These are phyloP conservation scores for Mechanitis mazaeus DNA, from an alignment of 2,888 invertebrate species.

Conservation along the genomic window DNA sequence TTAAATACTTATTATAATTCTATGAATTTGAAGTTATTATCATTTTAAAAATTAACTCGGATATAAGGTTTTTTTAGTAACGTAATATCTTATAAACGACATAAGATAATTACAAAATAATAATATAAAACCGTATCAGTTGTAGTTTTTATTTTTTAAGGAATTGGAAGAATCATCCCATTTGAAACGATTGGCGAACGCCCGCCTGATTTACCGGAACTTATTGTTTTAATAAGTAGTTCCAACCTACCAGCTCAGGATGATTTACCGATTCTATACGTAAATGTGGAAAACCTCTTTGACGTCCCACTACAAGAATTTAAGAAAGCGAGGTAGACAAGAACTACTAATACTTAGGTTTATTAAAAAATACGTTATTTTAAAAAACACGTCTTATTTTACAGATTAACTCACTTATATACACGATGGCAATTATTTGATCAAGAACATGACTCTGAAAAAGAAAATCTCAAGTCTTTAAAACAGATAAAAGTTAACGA, in stretches of 20 bases:
- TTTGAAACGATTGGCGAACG: conserved; percentile 46
- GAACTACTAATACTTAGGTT: no score
- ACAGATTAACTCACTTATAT: conserved; percentile 52
- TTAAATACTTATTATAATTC: no score
- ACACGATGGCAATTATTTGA: conserved; percentile 49
- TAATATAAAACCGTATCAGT: no score
- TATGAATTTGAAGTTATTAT: no score
- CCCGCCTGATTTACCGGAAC: conserved; percentile 47
- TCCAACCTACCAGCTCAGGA: conserved; percentile 57
- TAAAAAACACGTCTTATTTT: conserved; percentile 13
- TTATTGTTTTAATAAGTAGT: conserved; percentile 53
- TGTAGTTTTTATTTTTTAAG: conserved; percentile 31
- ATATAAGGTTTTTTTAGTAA: no score
- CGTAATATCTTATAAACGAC: no score
- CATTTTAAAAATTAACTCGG: no score
- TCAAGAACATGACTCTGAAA: conserved; percentile 28
- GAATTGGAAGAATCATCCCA: conserved; percentile 50
- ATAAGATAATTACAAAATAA: no score
- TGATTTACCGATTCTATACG: conserved; percentile 56
- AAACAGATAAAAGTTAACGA: conserved; percentile 26
- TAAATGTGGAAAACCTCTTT: conserved; percentile 50
- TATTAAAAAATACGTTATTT: background rate
- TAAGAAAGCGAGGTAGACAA: conserved; percentile 42
- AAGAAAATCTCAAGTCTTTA: conserved; percentile 21
- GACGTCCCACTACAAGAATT: conserved; percentile 50